These are phyloP conservation scores for Tragopan temminckii DNA, from an alignment of 2,797 vertebrate species.

Conservation along the genomic window DNA sequence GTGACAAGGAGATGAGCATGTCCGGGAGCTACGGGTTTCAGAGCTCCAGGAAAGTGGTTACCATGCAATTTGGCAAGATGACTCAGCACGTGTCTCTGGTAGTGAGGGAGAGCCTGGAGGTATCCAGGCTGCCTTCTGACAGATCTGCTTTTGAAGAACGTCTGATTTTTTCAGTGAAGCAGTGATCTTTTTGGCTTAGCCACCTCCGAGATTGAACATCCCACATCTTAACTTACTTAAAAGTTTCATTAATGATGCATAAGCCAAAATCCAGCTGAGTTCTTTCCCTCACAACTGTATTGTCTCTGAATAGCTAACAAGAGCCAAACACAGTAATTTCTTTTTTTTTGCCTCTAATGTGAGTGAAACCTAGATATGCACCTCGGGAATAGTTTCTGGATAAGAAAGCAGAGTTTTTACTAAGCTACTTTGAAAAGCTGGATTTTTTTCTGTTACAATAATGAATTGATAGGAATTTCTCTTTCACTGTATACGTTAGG, in stretches of 20 bases:
- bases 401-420: conserved; percentile 6
- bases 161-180: background rate
- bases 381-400: background rate
- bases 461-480: background rate
- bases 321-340: background rate
- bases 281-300: background rate
- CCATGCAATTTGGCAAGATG: background rate
- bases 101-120: background rate
- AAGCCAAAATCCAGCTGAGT: background rate
- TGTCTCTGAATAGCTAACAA: background rate
- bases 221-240: background rate
- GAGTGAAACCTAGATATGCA: background rate
- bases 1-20: background rate
- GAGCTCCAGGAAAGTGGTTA: background rate
- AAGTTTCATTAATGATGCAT: background rate
- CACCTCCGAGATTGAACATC: background rate
- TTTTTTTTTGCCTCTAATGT: background rate
- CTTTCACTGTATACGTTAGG: background rate
- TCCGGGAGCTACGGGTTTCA: conserved; percentile 23
- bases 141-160: background rate
- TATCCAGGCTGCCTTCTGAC: background rate
- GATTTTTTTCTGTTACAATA: background rate
- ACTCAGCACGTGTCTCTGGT: background rate
- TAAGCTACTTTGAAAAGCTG: conserved; percentile 10
- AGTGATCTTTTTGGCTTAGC: background rate